Evolutionary conservation across 1,140 invertebrate species (phyloP), one percentile per base, ranked within the genome.

Genomic region (Cyclargus thomasi): DNA sequence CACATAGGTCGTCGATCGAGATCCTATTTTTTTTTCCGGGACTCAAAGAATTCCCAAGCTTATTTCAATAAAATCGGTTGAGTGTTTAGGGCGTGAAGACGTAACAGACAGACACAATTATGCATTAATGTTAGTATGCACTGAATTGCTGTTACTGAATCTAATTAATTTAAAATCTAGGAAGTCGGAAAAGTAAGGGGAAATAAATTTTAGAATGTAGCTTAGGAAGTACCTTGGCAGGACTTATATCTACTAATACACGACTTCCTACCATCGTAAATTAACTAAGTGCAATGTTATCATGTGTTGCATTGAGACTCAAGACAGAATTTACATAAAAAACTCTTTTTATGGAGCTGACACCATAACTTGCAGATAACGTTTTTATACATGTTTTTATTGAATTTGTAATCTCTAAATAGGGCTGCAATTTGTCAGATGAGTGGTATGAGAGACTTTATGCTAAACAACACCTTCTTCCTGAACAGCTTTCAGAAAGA

Each of bases 141-240:
- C n/a, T n/a, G n/a, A n/a, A n/a, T n/a, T n/a, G n/a, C n/a, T n/a
- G n/a, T n/a, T n/a, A n/a, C n/a, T n/a, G n/a, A n/a, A n/a, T n/a
- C n/a, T 29, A 2, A 29, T 29, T 29, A 6, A 7, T 23, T 29
- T 29, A 29, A 29, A 47, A 47, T 47, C 39, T 47, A 11, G 14
- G 39, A 47, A 47, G 29, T 47, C 0, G 36, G 14, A 2, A 11
- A 0, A 47, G 36, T 39, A 1, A 47, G 39, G 39, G 39, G 10
- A 14, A 8, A 47, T 14, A 2, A 16, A 47, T 47, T 47, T 47
- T 47, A 47, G 39, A 47, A 47, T 20, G 18, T 55, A 20, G 18
- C 55, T 11, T 59, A 20, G 55, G 55, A 59, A 59, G 55, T 59
- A 22, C 55, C 55, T 59, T 59, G 55, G 8, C 1, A 47, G 39